Conservation (phyloP, 2,888 invertebrate species). For the Zonitis immaculata region DNA sequence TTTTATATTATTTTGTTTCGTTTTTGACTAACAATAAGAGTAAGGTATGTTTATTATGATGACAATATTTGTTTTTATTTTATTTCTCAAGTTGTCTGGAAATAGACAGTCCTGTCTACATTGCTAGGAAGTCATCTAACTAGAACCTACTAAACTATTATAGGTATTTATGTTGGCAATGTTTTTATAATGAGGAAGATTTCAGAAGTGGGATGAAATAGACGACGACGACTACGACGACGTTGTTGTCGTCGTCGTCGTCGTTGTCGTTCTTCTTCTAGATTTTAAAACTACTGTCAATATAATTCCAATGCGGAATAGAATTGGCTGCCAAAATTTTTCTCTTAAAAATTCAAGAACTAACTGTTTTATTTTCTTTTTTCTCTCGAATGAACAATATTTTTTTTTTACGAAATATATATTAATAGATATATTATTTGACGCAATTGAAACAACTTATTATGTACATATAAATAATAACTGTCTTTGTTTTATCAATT, state of each 20-base stretch:
- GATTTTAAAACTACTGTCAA: neutral
- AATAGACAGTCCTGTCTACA: slow-evolving; percentile 26
- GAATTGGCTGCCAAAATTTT: neutral
- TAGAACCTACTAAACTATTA: slow-evolving; percentile 12
- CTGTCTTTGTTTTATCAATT: too few relatives aligned
- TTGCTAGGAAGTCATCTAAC: slow-evolving; percentile 26
- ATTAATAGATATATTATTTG: too few relatives aligned
- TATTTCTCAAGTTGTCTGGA: slow-evolving; percentile 12
- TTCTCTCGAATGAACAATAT: too few relatives aligned
- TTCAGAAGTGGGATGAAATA: neutral
- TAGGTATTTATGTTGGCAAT: neutral
- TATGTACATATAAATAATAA: too few relatives aligned
- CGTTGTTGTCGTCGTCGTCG: neutral
- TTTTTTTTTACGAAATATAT: too few relatives aligned
- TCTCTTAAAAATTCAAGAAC: neutral
- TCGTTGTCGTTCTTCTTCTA: neutral
- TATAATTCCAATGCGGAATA: neutral
- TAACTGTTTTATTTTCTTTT: neutral
- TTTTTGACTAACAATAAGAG: too few relatives aligned
- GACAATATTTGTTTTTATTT: neutral
- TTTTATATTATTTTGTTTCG: too few relatives aligned
- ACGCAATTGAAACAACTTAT: too few relatives aligned
- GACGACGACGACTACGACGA: neutral
- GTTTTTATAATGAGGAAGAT: neutral
- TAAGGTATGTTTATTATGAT: too few relatives aligned